Evolutionary conservation across 2,888 invertebrate species (phyloP), one percentile per base, ranked within the genome.

Genomic region (Leptodirus hochenwartii): DNA sequence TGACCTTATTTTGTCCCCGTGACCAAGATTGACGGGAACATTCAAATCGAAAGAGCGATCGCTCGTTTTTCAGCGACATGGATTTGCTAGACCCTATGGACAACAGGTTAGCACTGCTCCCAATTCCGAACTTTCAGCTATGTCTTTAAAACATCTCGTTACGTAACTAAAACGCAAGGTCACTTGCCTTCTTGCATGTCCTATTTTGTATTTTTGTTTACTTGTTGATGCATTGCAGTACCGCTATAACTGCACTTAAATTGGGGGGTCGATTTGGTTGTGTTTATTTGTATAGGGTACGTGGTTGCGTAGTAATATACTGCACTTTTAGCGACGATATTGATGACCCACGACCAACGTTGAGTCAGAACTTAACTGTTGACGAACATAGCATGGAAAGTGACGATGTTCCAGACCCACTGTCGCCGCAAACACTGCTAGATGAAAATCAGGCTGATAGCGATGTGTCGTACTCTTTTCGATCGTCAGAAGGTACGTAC

Each of bases 1-100:
- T 72, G 71, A 71, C 70, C 69, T 58, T 59, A 61, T 64, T 39
- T 69, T 70, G 70, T 68, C 64, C 71, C 69, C 70, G 70, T 71
- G 71, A 71, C 66, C 69, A 68, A 63, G 68, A 62, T 59, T 64
- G 61, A 59, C 61, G 57, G 65, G n/a, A 66, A 66, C 66, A 66
- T 64, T 66, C 66, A 67, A 66, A 63, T 62, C 58, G 39, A 34
- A 38, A 52, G 53, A 56, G 54, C 58, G 37, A 37, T 35, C 28
- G 31, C 34, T 36, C 40, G 60, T 58, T 54, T 57, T 36, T 25
- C 27, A 23, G 28, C 38, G 49, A 54, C 51, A 61, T 66, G 60
- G 69, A 67, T 52, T 57, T 67, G 44, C 56, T 67, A 47, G 68
- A 69, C 53, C 64, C 67, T 34, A 56, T 69, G 43, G 66, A 67